phyloP scores from a whole-genome alignment of 2,113 vertebrate genomes.

The Lanius ludovicianus region DNA sequence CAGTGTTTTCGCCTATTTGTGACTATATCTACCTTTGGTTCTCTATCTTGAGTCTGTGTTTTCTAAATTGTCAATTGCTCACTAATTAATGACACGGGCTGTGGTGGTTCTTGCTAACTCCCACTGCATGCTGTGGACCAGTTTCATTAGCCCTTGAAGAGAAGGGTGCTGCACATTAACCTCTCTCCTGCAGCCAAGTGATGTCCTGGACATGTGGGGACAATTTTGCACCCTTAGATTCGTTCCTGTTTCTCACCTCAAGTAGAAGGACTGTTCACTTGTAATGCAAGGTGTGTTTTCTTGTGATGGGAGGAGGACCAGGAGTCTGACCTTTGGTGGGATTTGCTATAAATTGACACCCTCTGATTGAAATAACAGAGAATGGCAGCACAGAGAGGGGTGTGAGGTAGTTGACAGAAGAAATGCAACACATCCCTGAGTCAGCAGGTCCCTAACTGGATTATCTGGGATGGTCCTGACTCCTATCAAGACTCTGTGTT shows the following conservation, averaged over 20 bases:
- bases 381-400: not conserved
- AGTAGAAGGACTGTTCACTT: fast-evolving
- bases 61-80: not conserved
- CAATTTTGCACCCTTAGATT: not conserved
- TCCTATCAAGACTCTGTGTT: not conserved
- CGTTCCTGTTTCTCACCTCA: not conserved
- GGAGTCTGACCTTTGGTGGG: not conserved
- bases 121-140: fast-evolving
- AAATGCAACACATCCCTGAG: not conserved
- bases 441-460: not conserved
- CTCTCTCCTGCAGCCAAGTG: not conserved
- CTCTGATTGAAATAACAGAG: not conserved
- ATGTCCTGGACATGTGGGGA: not conserved
- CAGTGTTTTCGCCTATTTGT: not conserved
- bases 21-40: not conserved
- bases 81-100: not conserved
- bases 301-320: not conserved
- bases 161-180: fast-evolving
- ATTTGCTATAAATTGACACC: not conserved
- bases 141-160: not conserved
- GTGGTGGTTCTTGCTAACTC: not conserved
- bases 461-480: not conserved
- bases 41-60: not conserved
- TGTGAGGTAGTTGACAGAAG: not conserved
- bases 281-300: not conserved